Conservation (phyloP, 2,797 vertebrate genomes). For the Brotula barbata region DNA sequence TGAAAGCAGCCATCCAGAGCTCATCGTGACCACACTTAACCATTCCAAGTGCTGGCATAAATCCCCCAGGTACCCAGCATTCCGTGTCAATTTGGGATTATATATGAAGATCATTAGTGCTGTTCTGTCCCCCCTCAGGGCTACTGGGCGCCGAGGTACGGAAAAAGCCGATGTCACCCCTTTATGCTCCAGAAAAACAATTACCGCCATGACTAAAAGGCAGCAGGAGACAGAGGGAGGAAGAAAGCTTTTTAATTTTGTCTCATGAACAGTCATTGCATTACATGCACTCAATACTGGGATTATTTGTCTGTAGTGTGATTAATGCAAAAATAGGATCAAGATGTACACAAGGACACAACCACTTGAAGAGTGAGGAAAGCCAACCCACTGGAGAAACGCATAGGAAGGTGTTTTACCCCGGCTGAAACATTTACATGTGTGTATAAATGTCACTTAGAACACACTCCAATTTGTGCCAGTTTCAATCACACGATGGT, state of each 20-base stretch:
- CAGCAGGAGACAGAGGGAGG: constrained; percentile 44
- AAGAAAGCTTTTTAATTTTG: constrained; percentile 51
- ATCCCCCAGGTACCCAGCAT: constrained; percentile 70
- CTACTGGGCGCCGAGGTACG: constrained; percentile 42
- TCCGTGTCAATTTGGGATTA: constrained; percentile 72
- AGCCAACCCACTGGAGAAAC: too few relatives aligned
- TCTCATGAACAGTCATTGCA: constrained; percentile 47
- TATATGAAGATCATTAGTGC: constrained; percentile 76
- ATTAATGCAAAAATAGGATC: too few relatives aligned
- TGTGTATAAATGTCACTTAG: too few relatives aligned
- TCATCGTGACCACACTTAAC: constrained; percentile 69
- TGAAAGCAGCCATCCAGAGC: constrained; percentile 58
- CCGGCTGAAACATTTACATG: too few relatives aligned
- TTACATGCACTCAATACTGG: too few relatives aligned
- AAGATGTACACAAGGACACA: too few relatives aligned
- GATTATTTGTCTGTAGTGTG: too few relatives aligned
- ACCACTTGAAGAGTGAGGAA: too few relatives aligned
- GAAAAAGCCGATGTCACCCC: constrained; percentile 58
- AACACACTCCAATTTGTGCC: too few relatives aligned
- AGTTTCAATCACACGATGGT: too few relatives aligned
- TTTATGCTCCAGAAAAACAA: constrained; percentile 71
- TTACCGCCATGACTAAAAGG: constrained; percentile 66
- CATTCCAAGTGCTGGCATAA: constrained; percentile 72
- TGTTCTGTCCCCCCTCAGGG: constrained; percentile 57
- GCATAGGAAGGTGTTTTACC: too few relatives aligned